These are phyloP conservation scores for Zaprionus bogoriensis DNA, from an alignment of 2,888 invertebrate genomes.

Conservation along the genomic window DNA sequence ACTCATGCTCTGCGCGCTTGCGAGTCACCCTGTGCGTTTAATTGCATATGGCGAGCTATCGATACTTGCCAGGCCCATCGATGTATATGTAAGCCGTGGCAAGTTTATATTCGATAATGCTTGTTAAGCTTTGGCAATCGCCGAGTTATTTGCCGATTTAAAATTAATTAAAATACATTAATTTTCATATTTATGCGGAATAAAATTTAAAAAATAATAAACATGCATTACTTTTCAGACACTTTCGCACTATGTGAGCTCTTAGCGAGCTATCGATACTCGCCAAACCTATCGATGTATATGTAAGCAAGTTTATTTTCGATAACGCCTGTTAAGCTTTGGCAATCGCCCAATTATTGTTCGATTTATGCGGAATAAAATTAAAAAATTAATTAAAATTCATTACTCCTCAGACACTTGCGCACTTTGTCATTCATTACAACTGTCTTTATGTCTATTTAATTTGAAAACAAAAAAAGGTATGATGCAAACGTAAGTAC, in stretches of 20 bases:
- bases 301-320: not conserved
- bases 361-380: too few species aligned
- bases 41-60: constrained; percentile 9
- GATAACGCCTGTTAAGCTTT: too few species aligned
- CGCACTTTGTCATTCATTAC: constrained; percentile 8
- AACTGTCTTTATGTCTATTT: constrained; percentile 53
- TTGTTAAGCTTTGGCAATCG: too few species aligned
- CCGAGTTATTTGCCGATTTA: too few species aligned
- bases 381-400: not conserved
- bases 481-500: constrained; percentile 59
- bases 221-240: not conserved
- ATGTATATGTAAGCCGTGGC: not conserved
- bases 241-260: not conserved
- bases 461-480: constrained; percentile 44
- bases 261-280: constrained; percentile 22
- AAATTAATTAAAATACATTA: too few species aligned
- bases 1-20: constrained; percentile 22
- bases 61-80: constrained; percentile 12
- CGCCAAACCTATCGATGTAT: not conserved
- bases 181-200: too few species aligned
- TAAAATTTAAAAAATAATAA: not conserved
- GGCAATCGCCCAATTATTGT: too few species aligned
- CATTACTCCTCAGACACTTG: not conserved
- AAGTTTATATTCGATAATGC: too few species aligned
- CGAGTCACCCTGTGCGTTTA: constrained; percentile 30